Evolutionary conservation across 2,113 vertebrate genomes (phyloP).

Genomic region (Cisticola juncidis): DNA sequence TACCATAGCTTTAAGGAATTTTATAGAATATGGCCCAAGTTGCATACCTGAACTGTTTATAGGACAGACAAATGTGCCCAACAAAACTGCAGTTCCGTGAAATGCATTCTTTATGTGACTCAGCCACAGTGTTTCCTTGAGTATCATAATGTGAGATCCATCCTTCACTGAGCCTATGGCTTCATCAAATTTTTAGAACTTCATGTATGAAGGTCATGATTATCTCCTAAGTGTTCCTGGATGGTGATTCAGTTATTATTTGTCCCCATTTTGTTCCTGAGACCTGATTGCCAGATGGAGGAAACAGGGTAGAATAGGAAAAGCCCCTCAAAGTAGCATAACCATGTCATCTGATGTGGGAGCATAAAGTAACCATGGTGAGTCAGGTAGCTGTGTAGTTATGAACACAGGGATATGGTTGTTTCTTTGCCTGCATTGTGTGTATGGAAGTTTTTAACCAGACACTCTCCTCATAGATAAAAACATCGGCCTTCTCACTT

Average conservation of each 20-base stretch:
- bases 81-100: fast-evolving
- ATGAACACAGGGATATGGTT: fast-evolving
- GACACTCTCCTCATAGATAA: neutral
- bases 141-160: neutral
- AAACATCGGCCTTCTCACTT: neutral
- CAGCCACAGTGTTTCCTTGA: neutral
- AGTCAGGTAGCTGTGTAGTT: neutral
- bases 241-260: neutral
- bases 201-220: neutral
- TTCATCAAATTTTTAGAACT: neutral
- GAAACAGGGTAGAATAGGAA: neutral
- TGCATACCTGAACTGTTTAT: neutral
- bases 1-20: neutral
- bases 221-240: neutral
- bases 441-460: neutral
- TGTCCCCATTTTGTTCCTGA: neutral
- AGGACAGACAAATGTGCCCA: fast-evolving
- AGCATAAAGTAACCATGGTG: neutral
- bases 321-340: neutral
- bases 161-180: neutral
- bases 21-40: neutral
- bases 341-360: neutral
- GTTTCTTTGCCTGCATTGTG: neutral
- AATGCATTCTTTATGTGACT: neutral
- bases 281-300: neutral